Conservation (phyloP, 2,888 invertebrate species). For the Ceriagrion tenellum region DNA sequence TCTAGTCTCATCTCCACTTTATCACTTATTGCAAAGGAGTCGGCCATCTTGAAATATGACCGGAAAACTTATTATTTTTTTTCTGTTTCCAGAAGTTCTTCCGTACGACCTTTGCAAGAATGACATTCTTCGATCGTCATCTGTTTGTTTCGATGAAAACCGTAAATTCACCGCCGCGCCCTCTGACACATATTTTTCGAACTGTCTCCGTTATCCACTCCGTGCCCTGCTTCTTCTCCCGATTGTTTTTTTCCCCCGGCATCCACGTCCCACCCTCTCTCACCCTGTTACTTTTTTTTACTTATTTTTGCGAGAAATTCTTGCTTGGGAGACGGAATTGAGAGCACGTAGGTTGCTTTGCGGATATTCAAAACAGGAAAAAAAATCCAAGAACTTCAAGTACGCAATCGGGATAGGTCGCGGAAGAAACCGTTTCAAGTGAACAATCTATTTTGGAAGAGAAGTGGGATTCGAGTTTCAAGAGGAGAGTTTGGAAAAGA, state of each 20-base stretch:
- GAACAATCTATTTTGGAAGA: slow-evolving; percentile 54
- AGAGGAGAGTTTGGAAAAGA: background rate
- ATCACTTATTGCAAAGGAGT: slow-evolving; percentile 4
- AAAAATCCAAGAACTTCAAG: slow-evolving; percentile 3
- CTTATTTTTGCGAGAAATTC: slow-evolving; percentile 9
- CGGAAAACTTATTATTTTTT: slow-evolving; percentile 29
- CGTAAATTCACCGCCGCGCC: slow-evolving; percentile 59
- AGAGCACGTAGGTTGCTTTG: slow-evolving; percentile 45
- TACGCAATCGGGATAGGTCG: slow-evolving; percentile 28
- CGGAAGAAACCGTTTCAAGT: slow-evolving; percentile 54
- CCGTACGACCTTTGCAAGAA: background rate
- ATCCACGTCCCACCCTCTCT: background rate
- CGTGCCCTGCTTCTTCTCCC: background rate
- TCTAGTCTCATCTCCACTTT: slow-evolving; percentile 8
- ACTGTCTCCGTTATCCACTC: slow-evolving; percentile 37
- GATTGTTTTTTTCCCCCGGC: background rate
- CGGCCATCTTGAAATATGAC: slow-evolving; percentile 39
- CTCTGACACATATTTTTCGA: slow-evolving; percentile 59
- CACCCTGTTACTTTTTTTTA: no score
- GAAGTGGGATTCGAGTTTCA: slow-evolving; percentile 16
- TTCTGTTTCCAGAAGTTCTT: slow-evolving; percentile 45
- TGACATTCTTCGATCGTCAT: slow-evolving; percentile 58
- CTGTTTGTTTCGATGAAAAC: slow-evolving; percentile 66
- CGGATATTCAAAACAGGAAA: slow-evolving; percentile 37
- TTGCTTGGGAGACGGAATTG: slow-evolving; percentile 6